phyloP scores from a whole-genome alignment of 2,113 vertebrate species.

The Laticauda colubrina region DNA sequence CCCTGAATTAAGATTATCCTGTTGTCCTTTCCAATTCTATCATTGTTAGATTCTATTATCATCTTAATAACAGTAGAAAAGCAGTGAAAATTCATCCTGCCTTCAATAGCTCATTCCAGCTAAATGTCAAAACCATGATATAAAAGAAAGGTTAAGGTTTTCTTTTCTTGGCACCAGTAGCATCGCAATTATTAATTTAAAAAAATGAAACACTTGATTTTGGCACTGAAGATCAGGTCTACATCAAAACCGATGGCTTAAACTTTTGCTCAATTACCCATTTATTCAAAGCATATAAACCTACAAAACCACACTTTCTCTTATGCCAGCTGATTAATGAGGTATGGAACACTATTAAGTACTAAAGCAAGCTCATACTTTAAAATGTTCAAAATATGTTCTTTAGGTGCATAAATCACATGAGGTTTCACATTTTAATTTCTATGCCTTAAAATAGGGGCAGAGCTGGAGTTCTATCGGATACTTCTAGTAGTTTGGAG shows the following conservation, averaged over 20 bases:
- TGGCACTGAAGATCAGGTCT: neutral
- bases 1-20: neutral
- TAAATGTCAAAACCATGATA: neutral
- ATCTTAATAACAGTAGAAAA: neutral
- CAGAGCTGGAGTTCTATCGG: neutral
- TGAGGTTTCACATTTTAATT: neutral
- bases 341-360: neutral
- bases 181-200: neutral
- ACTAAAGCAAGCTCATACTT: neutral
- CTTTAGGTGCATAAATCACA: neutral
- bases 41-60: neutral
- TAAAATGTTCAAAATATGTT: neutral
- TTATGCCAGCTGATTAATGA: neutral
- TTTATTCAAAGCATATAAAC: neutral
- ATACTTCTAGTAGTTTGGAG: neutral
- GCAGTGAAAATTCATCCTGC: neutral
- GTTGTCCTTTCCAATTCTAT: neutral
- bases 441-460: neutral
- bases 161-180: neutral
- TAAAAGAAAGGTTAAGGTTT: neutral
- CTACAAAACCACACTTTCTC: neutral
- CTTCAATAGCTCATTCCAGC: neutral
- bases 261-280: neutral
- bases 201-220: neutral
- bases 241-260: neutral